A percentile compares a stretch with the other conserved stretches of the same genome.
phyloP scores from a whole-genome alignment of 2,113 vertebrate genomes.

The Charina bottae region DNA sequence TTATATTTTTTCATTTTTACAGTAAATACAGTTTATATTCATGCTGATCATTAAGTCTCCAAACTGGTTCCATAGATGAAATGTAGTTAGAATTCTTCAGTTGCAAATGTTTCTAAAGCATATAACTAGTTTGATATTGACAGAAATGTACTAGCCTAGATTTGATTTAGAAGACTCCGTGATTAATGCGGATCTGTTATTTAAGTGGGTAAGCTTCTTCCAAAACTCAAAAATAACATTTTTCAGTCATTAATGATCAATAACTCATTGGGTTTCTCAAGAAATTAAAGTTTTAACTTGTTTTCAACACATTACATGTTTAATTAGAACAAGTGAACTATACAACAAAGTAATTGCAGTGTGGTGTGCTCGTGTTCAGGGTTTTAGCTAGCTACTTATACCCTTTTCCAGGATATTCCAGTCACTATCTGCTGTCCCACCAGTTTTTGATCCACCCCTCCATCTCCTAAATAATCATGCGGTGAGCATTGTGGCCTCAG shows the following conservation, averaged over 20 bases:
- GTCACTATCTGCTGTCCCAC: not conserved
- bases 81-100: not conserved
- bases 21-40: slow-evolving; percentile 25
- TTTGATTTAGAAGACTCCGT: not conserved
- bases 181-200: slow-evolving; percentile 8
- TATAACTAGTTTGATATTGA: not conserved
- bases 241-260: not conserved
- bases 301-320: too few species aligned
- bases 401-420: not conserved
- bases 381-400: not conserved
- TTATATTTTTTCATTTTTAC: slow-evolving; percentile 15
- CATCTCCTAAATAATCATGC: not conserved
- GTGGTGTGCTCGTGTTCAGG: too few species aligned
- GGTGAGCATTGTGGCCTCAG: not conserved
- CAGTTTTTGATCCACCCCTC: not conserved
- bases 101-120: not conserved
- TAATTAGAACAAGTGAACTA: not conserved
- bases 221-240: not conserved
- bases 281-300: not conserved
- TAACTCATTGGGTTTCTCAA: not conserved
- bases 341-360: not conserved
- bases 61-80: not conserved
- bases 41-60: not conserved
- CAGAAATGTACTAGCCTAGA: not conserved
- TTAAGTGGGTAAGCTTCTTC: slow-evolving; percentile 10